Conservation (phyloP, 2,113 vertebrate species). For the Chaetorhynchus papuensis region DNA sequence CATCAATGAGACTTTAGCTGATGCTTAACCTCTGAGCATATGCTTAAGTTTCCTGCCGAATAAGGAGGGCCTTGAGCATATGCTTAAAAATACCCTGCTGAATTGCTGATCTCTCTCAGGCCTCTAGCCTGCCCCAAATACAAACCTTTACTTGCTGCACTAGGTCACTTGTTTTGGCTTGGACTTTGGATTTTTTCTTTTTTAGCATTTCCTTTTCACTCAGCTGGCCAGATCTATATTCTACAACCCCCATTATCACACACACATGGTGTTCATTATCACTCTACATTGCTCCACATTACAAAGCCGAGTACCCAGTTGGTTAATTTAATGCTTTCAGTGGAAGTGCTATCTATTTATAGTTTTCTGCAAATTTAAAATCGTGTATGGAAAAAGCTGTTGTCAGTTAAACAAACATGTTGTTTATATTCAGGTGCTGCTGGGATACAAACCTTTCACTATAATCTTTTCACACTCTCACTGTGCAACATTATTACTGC, state of each 20-base stretch:
- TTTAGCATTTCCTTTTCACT: slow-evolving; percentile 59
- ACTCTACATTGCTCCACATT: slow-evolving; percentile 64
- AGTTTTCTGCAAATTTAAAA: slow-evolving; percentile 45
- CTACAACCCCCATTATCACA: slow-evolving; percentile 59
- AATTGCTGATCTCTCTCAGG: slow-evolving; percentile 43
- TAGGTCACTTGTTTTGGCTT: slow-evolving; percentile 49
- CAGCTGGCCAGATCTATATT: slow-evolving; percentile 55
- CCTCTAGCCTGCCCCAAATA: neutral
- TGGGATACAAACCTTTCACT: slow-evolving; percentile 29
- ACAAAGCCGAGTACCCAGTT: slow-evolving; percentile 51
- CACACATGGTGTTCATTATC: slow-evolving; percentile 76
- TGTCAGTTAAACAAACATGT: slow-evolving; percentile 42
- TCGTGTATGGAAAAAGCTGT: neutral
- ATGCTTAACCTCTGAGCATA: slow-evolving; percentile 63
- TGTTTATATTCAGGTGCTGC: slow-evolving; percentile 28
- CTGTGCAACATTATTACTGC: neutral
- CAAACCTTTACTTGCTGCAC: slow-evolving; percentile 15
- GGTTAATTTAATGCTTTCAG: slow-evolving; percentile 70
- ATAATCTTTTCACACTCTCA: neutral
- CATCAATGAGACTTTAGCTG: slow-evolving; percentile 62
- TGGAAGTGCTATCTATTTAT: slow-evolving; percentile 56
- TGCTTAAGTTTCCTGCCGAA: slow-evolving; percentile 55
- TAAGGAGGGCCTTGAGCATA: slow-evolving; percentile 45
- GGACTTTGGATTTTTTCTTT: slow-evolving; percentile 39
- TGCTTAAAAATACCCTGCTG: slow-evolving; percentile 60